A percentile compares a stretch with the other conserved stretches of the same genome.
Evolutionary conservation across 1,140 invertebrate genomes (phyloP).

Genomic region (Hesperophylax magnus): DNA sequence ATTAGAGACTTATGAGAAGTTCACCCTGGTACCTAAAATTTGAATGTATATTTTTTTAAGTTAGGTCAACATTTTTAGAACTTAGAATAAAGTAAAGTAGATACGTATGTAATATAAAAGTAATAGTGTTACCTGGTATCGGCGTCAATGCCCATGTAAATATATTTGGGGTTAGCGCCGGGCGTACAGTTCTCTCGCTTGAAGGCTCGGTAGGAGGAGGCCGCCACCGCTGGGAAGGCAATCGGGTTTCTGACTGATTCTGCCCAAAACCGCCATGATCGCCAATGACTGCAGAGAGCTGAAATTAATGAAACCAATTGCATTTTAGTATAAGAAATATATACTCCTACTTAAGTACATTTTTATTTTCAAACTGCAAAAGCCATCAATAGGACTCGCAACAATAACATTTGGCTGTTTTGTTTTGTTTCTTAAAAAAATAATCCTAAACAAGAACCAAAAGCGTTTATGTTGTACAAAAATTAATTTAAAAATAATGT

Average conservation of each 20-base stretch:
- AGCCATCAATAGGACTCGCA: too few species aligned
- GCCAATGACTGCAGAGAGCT: conserved; percentile 78
- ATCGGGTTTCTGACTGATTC: conserved; percentile 73
- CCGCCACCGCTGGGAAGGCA: conserved; percentile 70
- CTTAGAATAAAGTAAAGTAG: too few species aligned
- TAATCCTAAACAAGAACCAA: too few species aligned
- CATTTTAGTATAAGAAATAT: neutral
- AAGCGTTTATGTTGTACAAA: too few species aligned
- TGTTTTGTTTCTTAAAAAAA: too few species aligned
- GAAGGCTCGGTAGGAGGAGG: conserved; percentile 71
- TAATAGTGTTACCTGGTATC: conserved; percentile 61
- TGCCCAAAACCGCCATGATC: conserved; percentile 77
- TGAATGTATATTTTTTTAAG: neutral
- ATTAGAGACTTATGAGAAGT: too few species aligned
- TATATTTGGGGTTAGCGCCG: conserved; percentile 59
- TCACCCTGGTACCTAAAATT: too few species aligned
- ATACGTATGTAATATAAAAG: too few species aligned
- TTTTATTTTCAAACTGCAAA: too few species aligned
- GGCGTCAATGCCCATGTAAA: conserved; percentile 67
- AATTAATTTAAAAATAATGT: too few species aligned
- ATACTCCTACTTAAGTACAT: too few species aligned
- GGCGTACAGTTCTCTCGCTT: conserved; percentile 62
- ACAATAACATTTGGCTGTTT: too few species aligned
- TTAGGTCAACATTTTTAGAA: neutral
- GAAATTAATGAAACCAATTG: conserved; percentile 53